Conservation (phyloP, 1,140 invertebrate genomes). For the Plodia interpunctella region DNA sequence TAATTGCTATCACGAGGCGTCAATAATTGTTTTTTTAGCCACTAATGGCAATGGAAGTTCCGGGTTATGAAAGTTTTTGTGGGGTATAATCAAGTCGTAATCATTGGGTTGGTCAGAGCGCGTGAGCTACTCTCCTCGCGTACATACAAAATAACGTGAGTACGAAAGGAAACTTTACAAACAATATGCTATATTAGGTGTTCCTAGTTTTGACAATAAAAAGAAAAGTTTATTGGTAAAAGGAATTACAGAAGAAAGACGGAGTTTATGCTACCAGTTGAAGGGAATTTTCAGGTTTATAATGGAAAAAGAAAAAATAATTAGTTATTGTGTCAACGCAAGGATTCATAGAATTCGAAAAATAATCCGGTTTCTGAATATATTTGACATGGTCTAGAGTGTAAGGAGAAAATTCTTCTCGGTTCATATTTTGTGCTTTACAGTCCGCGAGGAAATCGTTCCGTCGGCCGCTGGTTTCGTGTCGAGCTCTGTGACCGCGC, state of each 20-base stretch:
- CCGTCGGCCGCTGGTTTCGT: slow-evolving; percentile 46
- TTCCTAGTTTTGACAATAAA: too few relatives aligned
- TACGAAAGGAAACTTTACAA: background rate
- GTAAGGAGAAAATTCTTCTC: background rate
- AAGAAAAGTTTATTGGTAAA: too few relatives aligned
- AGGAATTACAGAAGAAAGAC: too few relatives aligned
- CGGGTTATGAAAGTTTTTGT: slow-evolving; percentile 69
- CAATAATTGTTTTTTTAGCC: slow-evolving; percentile 69
- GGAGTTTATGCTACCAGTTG: too few relatives aligned
- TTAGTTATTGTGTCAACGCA: too few relatives aligned
- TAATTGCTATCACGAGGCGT: slow-evolving; percentile 65
- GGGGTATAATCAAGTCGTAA: slow-evolving; percentile 65
- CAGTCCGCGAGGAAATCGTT: slow-evolving; percentile 53
- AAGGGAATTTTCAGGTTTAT: too few relatives aligned
- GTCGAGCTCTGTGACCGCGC: slow-evolving; percentile 36
- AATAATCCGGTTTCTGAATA: too few relatives aligned
- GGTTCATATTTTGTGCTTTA: background rate
- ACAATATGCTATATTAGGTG: background rate
- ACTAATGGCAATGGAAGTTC: slow-evolving; percentile 62
- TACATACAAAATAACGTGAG: slow-evolving; percentile 15
- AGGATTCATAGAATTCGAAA: too few relatives aligned
- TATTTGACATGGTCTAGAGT: too few relatives aligned
- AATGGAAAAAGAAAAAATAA: too few relatives aligned
- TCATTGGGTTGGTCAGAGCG: slow-evolving; percentile 58
- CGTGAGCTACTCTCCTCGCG: slow-evolving; percentile 47